Evolutionary conservation across 1,140 invertebrate species (phyloP).

Genomic region (Euura lappo): DNA sequence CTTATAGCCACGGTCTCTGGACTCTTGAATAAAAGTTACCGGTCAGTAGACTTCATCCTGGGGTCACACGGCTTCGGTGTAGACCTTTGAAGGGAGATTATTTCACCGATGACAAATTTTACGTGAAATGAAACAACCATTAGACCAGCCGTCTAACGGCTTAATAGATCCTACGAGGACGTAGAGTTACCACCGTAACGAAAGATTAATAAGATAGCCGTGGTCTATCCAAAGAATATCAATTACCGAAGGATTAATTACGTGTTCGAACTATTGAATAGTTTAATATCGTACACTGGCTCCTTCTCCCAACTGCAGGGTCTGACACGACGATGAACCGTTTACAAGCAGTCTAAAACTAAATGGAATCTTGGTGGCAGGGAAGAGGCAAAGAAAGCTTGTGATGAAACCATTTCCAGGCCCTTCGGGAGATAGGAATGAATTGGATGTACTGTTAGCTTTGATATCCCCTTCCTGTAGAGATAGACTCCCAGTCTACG

Average conservation of each 20-base stretch:
- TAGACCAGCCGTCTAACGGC: too few relatives aligned
- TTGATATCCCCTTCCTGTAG: slow-evolving; percentile 37
- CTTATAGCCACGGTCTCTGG: too few relatives aligned
- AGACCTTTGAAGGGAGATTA: too few relatives aligned
- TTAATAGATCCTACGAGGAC: not conserved
- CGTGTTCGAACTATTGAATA: too few relatives aligned
- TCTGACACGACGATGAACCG: not conserved
- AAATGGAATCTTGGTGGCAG: not conserved
- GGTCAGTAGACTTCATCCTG: too few relatives aligned
- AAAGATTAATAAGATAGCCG: not conserved
- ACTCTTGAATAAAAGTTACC: too few relatives aligned
- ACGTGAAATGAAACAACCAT: too few relatives aligned
- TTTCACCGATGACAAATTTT: too few relatives aligned
- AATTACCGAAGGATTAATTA: not conserved
- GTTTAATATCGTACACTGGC: too few relatives aligned
- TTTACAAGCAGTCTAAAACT: not conserved
- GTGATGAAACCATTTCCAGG: slow-evolving; percentile 37
- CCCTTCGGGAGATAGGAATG: slow-evolving; percentile 30
- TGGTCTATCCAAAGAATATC: not conserved
- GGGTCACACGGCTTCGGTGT: too few relatives aligned
- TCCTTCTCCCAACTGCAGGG: not conserved
- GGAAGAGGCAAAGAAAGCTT: slow-evolving; percentile 14
- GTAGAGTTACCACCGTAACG: not conserved
- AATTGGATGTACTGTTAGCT: slow-evolving; percentile 22
- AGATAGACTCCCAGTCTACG: not conserved